Evolutionary conservation across 2,797 vertebrate species (phyloP).

Genomic region (Sebastiscus albofasciatus): DNA sequence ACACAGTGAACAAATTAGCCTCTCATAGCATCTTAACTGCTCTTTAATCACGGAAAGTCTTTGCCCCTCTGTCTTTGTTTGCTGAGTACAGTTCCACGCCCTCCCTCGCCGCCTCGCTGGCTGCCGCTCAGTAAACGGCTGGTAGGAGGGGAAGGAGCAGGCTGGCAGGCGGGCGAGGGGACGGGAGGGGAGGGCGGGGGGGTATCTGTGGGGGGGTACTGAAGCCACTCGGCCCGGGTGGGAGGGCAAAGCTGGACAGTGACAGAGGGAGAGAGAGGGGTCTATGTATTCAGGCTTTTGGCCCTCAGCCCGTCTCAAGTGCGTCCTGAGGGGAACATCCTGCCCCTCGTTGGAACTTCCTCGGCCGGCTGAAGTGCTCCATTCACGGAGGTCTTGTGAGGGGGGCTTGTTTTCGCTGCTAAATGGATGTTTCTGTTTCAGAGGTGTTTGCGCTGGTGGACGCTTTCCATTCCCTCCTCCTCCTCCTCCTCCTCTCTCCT

Average conservation of each 20-base stretch:
- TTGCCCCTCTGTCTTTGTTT: conserved; percentile 59
- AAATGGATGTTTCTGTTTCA: conserved; percentile 82
- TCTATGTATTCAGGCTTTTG: conserved; percentile 67
- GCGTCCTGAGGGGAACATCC: conserved; percentile 82
- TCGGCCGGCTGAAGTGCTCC: conserved; percentile 77
- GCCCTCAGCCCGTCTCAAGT: conserved; percentile 75
- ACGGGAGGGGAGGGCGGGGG: background rate
- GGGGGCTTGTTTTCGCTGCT: conserved; percentile 73
- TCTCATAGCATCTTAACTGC: conserved; percentile 68
- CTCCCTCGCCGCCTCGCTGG: conserved; percentile 53
- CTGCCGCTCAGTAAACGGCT: conserved; percentile 43
- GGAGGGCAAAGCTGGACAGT: conserved; percentile 57
- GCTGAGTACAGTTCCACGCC: conserved; percentile 57
- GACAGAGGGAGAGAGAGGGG: conserved; percentile 55
- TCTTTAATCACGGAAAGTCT: conserved; percentile 66
- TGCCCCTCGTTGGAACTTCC: conserved; percentile 79
- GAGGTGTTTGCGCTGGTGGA: conserved; percentile 77
- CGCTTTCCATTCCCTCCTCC: conserved; percentile 53
- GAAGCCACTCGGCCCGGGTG: conserved; percentile 36
- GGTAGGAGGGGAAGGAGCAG: conserved; percentile 30
- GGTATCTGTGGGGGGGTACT: background rate
- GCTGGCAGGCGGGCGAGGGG: background rate
- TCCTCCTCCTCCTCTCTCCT: background rate
- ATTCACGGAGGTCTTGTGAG: conserved; percentile 79
- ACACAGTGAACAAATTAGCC: conserved; percentile 65